Evolutionary conservation across 2,113 vertebrate species (phyloP), one percentile per base, ranked within the genome.

Genomic region (Xerus inauris): DNA sequence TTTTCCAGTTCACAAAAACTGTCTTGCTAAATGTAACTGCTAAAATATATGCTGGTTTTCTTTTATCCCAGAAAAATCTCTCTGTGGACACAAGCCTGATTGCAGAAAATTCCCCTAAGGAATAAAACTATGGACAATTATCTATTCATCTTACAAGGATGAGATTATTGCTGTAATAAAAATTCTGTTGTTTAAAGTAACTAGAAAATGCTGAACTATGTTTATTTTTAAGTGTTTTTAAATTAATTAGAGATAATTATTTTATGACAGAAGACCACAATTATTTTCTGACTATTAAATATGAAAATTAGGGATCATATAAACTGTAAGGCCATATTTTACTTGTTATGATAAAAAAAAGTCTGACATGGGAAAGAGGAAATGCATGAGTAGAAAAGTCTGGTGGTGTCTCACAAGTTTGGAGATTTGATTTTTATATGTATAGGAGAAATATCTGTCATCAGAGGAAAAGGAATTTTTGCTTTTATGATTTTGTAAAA

Each of bases 141-240:
- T 9, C 20, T 87, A 22, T 92, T 75, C 7, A 40, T 3, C 6
- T 81, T 26, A 51, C 6, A 57, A 30, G 24, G 38, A 80, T 32
- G 8, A 17, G 32, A 57, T 97, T 96, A 64, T 84, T 83, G 73
- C n/a, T 75, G 94, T 93, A 93, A 97, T 24, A 30, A 73, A 92
- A 76, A 6, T 40, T 67, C 86, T 67, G 14, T 94, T 42, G 13
- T 96, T 97, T 91, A 92, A 81, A 95, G 6, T 47, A 89, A 76
- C 73, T 71, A 77, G 30, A 86, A 97, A 97, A 92, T 8, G 17
- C 30, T 77, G 30, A 85, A 7, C 54, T 81, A 0, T 7, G 19
- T 14, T 91, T n/a, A 92, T 28, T 45, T 54, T 26, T 49, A 42
- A 94, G 20, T 14, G 1, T 19, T 40, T 69, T 89, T 54, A 69